phyloP scores from a whole-genome alignment of 2,888 invertebrate genomes.

The Sabellastarte sp. region DNA sequence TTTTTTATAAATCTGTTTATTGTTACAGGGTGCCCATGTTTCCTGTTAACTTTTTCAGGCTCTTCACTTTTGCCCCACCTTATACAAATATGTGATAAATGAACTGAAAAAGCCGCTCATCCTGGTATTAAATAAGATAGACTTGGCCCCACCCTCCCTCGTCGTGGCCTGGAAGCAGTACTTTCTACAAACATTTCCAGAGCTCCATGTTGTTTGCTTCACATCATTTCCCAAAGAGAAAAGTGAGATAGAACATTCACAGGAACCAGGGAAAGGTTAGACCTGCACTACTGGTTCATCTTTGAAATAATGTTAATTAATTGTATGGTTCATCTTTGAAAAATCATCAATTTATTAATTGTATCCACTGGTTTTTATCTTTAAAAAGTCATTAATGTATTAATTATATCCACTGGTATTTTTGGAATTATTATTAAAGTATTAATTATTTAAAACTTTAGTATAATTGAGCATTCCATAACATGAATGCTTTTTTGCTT shows the following conservation, averaged over 20 bases:
- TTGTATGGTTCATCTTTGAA: too few species aligned
- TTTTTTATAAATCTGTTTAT: too few species aligned
- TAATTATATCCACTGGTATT: too few species aligned
- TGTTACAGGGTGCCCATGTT: too few species aligned
- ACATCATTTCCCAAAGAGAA: slow-evolving; percentile 71
- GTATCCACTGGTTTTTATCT: too few species aligned
- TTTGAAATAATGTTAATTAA: too few species aligned
- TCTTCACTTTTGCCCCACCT: slow-evolving; percentile 81
- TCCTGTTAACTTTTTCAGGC: slow-evolving; percentile 44
- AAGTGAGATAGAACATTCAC: slow-evolving; percentile 4
- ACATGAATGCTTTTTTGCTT: too few species aligned
- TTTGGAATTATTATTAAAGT: too few species aligned
- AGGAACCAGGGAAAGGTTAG: slow-evolving; percentile 17
- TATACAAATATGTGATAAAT: slow-evolving; percentile 77
- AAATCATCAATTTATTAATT: too few species aligned
- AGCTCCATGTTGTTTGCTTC: slow-evolving; percentile 76
- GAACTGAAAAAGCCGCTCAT: slow-evolving; percentile 80
- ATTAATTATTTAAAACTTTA: too few species aligned
- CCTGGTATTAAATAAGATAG: slow-evolving; percentile 87
- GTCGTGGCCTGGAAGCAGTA: slow-evolving; percentile 87
- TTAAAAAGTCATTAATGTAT: too few species aligned
- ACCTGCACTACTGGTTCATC: background rate
- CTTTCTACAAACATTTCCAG: slow-evolving; percentile 71
- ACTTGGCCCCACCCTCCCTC: slow-evolving; percentile 77
- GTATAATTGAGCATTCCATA: too few species aligned